Conservation (phyloP, 2,888 invertebrate species). For the Timema podura region DNA sequence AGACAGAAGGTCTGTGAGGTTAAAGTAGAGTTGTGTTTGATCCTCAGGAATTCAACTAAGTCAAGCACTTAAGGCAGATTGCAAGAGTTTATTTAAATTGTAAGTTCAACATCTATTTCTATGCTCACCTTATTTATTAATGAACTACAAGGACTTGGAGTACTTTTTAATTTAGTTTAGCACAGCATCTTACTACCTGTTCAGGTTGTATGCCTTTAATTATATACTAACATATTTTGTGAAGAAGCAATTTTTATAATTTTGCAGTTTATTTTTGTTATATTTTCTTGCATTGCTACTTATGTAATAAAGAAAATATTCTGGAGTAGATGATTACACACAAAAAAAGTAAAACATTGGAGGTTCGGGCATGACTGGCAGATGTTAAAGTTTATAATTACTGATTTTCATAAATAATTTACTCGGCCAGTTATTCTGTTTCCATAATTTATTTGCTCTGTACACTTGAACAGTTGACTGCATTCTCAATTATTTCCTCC, state of each 20-base stretch:
- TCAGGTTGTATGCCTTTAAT: not conserved
- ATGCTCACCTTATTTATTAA: too few species aligned
- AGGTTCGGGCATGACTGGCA: not conserved
- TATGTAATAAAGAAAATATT: too few species aligned
- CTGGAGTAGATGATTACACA: not conserved
- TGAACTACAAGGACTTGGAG: too few species aligned
- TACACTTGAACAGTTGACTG: not conserved
- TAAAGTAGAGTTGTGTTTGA: too few species aligned
- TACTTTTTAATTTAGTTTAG: too few species aligned
- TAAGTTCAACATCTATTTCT: too few species aligned
- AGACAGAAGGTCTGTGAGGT: not conserved
- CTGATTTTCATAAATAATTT: conserved; percentile 7
- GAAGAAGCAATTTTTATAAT: not conserved
- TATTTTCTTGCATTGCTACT: too few species aligned
- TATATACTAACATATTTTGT: not conserved
- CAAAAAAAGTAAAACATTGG: not conserved
- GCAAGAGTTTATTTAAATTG: too few species aligned
- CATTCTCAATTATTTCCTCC: not conserved
- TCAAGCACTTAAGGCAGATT: too few species aligned
- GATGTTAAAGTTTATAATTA: conserved; percentile 1
- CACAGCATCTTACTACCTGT: not conserved
- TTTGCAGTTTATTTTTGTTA: not conserved
- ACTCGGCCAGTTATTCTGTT: conserved; percentile 4
- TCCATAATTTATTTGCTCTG: not conserved
- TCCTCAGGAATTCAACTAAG: too few species aligned